Base-by-base conservation (phyloP, 2,888 invertebrate genomes). In the Lasioglossum marginatum region DNA sequence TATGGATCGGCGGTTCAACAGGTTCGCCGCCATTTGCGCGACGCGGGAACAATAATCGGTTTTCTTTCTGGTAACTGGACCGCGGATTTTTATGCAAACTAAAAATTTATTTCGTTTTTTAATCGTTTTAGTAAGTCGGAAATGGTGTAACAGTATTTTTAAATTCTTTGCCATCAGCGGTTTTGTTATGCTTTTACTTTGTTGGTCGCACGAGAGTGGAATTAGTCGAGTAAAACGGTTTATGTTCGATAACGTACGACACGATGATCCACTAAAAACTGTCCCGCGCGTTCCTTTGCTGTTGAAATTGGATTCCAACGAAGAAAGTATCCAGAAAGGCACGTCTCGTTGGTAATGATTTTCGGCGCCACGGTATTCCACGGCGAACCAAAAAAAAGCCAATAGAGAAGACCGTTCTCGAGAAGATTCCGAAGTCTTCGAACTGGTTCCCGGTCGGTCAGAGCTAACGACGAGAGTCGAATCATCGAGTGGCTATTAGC, bases 401-500 rank as follows among this genome's bases (percentile, higher is more conserved):
- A 52, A 63, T 73, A 82, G 72, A 45, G 72, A 73, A 71, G 43
- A 78, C 72, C 40, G 72, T 23, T 70, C 34, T 70, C 40, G 60
- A 66, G 81, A 68, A 63, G 63, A 81, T 80, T 23, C 57, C 34
- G 68, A 80, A 81, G 72, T 86, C 86, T 80, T 63, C 83, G 79
- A 83, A 73, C 66, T 76, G 83, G 76, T 83, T 83, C 63, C 79
- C 34, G 45, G 48, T 37, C 63, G 73, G 70, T 2, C 23, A n/a
- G 68, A 78, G 81, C 73, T 75, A 84, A 89, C 83, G 79, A 89
- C 73, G 73, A 83, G 72, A 77, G 77, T 82, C 70, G 78, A 89
- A 85, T 88, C 87, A 88, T 88, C 85, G 87, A 77, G 80, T 82
- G 87, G 81, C 81, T 87, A 88, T 83, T 79, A 87, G 52, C 81